Evolutionary conservation across 2,797 vertebrate genomes (phyloP).

Genomic region (Agapornis canus): DNA sequence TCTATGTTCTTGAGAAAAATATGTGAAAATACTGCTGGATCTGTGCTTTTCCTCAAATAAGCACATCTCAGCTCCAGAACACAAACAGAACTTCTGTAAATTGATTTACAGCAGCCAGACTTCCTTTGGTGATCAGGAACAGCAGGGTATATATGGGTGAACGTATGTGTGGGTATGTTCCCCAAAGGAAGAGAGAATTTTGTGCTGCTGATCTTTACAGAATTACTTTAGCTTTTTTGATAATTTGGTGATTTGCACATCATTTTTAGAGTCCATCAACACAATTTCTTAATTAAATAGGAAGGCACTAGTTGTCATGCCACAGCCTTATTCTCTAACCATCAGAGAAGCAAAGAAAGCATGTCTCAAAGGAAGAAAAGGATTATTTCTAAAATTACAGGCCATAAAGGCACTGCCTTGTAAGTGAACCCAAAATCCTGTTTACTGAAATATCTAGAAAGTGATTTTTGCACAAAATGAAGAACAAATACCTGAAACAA

Average conservation of each 20-base stretch:
- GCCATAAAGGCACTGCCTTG: background rate
- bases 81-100: background rate
- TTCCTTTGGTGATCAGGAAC: background rate
- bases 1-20: background rate
- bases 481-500: background rate
- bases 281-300: background rate
- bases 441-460: background rate
- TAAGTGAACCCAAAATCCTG: background rate
- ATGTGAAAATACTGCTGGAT: background rate
- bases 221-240: background rate
- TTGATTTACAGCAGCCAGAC: background rate
- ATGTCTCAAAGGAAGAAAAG: background rate
- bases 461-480: background rate
- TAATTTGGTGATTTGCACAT: background rate
- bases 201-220: background rate
- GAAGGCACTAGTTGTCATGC: background rate
- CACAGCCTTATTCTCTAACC: background rate
- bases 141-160: background rate
- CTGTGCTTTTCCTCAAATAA: background rate
- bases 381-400: background rate
- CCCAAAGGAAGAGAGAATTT: background rate
- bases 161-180: accelerated
- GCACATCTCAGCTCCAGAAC: background rate
- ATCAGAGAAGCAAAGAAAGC: background rate
- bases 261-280: background rate